Evolutionary conservation across 2,113 vertebrate species (phyloP), one percentile per base, ranked within the genome.

Genomic region (Phyllostomus hastatus): DNA sequence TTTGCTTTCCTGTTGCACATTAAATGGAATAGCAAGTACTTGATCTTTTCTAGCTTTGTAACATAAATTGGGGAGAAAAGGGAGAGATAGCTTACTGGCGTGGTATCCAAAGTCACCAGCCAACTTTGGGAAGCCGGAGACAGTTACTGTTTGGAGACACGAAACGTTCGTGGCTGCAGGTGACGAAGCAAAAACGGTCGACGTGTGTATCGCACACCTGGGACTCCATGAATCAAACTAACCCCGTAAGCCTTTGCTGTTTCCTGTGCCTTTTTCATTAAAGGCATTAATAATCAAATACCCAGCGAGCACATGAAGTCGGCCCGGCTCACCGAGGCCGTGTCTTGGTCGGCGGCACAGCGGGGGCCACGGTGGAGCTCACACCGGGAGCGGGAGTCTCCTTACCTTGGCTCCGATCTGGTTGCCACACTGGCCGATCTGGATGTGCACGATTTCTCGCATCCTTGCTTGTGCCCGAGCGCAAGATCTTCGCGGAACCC

Each of bases 401-500:
- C 98, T 98, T 98, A 99, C 99, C 99, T 99, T 99, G 35, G 99
- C 97, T 97, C 99, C 99, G 2, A 99, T 99, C 98, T 99, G 99
- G 98, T 99, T 99, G 48, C 99, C 99, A 59, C 99, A 99, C 98
- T 99, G 99, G 97, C 99, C 99, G 2, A 99, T 99, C 98, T 99
- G 99, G 91, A 99, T 98, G 95, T 99, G 99, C 52, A 99, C 99
- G 4, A 99, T 99, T 97, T 99, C 99, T 97, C 99, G 99, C 99
- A 99, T 99, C 94, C 94, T 98, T 4, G 95, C 61, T 70, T n/a
- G 43, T 2, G 38, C 90, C 26, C 5, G 19, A 78, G 35, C 19
- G 1, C 61, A 52, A 20, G 95, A 9, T 10, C 61, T 83, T 9
- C 26, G 0, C 14, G 0, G 67, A 24, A 38, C 66, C 33, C 78